These are phyloP conservation scores for Hydractinia symbiolongicarpus DNA, from an alignment of 30 jellyfish, hydroid and myxozoan species.

Conservation along the genomic window DNA sequence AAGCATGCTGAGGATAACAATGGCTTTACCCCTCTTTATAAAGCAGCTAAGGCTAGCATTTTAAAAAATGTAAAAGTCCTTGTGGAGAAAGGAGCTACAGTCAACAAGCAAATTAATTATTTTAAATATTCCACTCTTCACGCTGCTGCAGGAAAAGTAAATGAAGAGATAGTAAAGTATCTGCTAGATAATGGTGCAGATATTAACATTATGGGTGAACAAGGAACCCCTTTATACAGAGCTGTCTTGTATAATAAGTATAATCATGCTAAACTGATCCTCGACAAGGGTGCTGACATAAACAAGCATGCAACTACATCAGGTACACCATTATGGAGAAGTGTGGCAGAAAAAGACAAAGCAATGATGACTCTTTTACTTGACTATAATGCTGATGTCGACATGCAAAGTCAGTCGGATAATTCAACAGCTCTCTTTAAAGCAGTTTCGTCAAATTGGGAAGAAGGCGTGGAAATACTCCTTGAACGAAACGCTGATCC, in stretches of 20 bases:
- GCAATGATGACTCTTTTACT: not conserved
- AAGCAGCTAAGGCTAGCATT: not conserved
- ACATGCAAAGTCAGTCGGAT: not conserved
- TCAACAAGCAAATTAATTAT: not conserved
- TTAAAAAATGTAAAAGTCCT: conserved; percentile 2
- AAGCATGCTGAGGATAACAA: not conserved
- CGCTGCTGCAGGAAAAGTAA: not conserved
- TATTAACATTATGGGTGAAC: conserved; percentile 2
- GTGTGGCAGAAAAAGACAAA: not conserved
- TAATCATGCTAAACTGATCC: not conserved
- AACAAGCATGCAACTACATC: not conserved
- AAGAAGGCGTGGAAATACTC: not conserved
- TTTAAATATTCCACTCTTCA: not conserved
- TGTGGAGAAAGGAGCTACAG: not conserved
- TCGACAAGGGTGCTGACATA: conserved; percentile 17
- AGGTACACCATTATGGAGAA: not conserved
- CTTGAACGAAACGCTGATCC: conserved; percentile 3
- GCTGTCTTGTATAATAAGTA: not conserved
- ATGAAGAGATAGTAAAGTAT: conserved; percentile 1
- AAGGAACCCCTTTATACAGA: conserved; percentile 8
- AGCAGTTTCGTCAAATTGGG: not conserved
- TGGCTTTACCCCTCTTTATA: conserved; percentile 10
- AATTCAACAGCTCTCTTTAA: not conserved
- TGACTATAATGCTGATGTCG: conserved; percentile 12
- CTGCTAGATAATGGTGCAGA: conserved; percentile 6